Conservation (phyloP, 2,113 vertebrate species). For the Cebidichthys violaceus region DNA sequence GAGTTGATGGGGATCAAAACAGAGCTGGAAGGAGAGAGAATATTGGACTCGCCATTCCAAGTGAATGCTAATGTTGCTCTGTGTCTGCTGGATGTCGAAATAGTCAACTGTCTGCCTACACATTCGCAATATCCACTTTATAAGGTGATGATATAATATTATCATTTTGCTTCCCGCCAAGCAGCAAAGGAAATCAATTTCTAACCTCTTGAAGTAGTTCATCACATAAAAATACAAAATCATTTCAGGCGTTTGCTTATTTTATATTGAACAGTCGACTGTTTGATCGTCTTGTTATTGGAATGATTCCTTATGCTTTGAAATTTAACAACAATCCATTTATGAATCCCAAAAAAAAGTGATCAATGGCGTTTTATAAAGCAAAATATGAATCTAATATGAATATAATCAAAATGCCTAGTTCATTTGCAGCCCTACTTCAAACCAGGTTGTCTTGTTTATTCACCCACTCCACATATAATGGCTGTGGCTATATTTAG, state of each 20-base stretch:
- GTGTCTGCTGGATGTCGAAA: neutral
- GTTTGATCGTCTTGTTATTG: neutral
- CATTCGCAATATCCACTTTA: neutral
- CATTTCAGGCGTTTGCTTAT: neutral
- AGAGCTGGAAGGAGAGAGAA: neutral
- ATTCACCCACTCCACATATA: neutral
- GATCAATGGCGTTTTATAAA: neutral
- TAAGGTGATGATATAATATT: neutral
- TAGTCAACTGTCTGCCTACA: neutral
- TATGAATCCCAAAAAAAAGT: neutral
- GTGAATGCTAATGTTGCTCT: neutral
- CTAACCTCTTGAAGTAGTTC: neutral
- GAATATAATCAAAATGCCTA: neutral
- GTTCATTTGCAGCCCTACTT: constrained; percentile 4
- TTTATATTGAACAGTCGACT: neutral
- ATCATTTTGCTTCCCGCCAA: no score
- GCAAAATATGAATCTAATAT: neutral
- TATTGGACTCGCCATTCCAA: neutral
- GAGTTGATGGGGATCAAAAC: constrained; percentile 3
- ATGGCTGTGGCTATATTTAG: constrained; percentile 14
- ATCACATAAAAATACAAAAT: neutral
- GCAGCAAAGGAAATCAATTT: neutral
- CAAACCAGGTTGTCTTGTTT: constrained; percentile 4
- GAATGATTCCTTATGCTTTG: neutral
- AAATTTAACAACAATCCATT: neutral